phyloP scores from a whole-genome alignment of 2,113 vertebrate species.

The Aix galericulata region DNA sequence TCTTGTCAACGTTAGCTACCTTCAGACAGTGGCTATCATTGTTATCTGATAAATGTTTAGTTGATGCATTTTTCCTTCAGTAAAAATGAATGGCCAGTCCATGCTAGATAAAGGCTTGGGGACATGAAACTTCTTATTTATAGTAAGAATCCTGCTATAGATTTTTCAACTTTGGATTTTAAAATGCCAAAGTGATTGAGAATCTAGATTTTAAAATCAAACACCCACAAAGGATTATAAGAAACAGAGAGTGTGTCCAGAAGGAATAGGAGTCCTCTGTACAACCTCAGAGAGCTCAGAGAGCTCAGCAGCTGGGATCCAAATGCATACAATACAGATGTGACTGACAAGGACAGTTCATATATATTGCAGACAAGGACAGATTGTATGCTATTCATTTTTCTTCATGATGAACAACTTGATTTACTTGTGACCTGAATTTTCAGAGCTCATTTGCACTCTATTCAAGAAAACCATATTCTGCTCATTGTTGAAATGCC shows the following conservation, averaged over 20 bases:
- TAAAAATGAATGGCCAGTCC: background rate
- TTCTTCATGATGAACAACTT: background rate
- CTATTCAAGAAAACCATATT: background rate
- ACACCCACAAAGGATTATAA: background rate
- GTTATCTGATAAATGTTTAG: background rate
- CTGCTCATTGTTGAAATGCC: background rate
- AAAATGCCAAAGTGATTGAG: background rate
- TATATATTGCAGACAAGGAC: background rate
- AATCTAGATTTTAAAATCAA: background rate
- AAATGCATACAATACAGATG: background rate
- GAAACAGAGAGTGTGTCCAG: background rate
- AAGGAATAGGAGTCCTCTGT: background rate
- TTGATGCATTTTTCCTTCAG: background rate
- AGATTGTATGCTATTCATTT: background rate
- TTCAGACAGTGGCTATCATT: background rate
- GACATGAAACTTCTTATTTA: background rate
- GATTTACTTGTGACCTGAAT: slow-evolving; percentile 32
- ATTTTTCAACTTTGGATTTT: background rate
- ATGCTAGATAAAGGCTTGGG: background rate
- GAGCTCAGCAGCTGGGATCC: background rate
- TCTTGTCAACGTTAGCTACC: background rate
- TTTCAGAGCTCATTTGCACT: slow-evolving; percentile 18
- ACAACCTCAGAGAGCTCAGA: too few relatives aligned
- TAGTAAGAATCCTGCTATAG: background rate
- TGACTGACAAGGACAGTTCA: background rate